A percentile compares a stretch with the other conserved stretches of the same genome.
phyloP scores from a whole-genome alignment of 2,797 vertebrate genomes.

The Pseudomugil gertrudae region DNA sequence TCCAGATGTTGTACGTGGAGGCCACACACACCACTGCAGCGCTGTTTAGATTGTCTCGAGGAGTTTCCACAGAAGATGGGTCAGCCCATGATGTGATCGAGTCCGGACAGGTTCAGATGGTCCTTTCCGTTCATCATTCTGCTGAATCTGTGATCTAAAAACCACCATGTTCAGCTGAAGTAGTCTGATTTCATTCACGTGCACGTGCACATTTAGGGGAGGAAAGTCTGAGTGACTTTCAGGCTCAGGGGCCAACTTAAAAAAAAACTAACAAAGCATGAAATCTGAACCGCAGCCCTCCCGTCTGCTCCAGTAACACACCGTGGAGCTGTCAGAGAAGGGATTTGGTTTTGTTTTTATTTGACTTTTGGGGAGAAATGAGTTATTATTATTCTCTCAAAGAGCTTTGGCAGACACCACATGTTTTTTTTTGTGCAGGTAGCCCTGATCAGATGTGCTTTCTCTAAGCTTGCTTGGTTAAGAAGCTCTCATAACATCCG shows the following conservation, averaged over 20 bases:
- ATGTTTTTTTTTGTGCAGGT: background rate
- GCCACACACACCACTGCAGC: no score
- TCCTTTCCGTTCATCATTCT: no score
- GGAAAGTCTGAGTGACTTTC: background rate
- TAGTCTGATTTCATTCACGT: no score
- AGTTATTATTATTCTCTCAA: background rate
- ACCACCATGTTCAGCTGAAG: no score
- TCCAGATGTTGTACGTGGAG: no score
- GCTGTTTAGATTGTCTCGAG: no score
- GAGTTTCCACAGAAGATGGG: no score
- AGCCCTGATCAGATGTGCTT: background rate
- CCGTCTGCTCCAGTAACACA: background rate
- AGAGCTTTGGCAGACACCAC: slow-evolving; percentile 7
- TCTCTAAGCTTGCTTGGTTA: background rate
- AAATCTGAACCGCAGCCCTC: slow-evolving; percentile 1
- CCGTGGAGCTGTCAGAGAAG: background rate
- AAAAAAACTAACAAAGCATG: background rate
- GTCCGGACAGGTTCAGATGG: no score
- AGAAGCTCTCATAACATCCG: background rate
- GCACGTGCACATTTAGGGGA: background rate
- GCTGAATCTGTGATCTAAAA: no score
- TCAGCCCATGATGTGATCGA: no score
- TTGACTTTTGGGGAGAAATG: slow-evolving; percentile 6
- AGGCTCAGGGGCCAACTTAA: background rate
- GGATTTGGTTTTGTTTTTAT: background rate